Evolutionary conservation across 2,113 vertebrate species (phyloP).

Genomic region (Ptyas mucosa): DNA sequence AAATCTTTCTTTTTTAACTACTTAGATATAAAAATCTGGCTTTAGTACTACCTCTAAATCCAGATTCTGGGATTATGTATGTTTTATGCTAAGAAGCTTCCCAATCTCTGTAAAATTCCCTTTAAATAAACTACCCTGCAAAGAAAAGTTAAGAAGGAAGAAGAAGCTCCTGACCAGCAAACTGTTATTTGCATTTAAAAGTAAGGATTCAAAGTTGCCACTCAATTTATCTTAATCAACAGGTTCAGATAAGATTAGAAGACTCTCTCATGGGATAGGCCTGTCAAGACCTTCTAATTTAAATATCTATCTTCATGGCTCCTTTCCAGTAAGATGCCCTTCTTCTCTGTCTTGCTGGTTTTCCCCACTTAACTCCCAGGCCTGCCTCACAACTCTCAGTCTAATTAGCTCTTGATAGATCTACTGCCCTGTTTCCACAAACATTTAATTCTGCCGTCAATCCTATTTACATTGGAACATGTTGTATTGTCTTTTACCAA

Average conservation of each 20-base stretch:
- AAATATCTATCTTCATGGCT: constrained; percentile 67
- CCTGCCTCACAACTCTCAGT: constrained; percentile 70
- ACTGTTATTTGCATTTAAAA: constrained; percentile 40
- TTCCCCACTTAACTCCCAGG: constrained; percentile 70
- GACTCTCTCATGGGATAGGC: constrained; percentile 60
- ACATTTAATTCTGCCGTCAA: constrained; percentile 79
- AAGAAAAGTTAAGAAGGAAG: constrained; percentile 38
- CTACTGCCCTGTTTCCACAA: constrained; percentile 77
- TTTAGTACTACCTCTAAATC: background rate
- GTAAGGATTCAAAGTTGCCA: constrained; percentile 52
- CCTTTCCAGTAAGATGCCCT: constrained; percentile 67
- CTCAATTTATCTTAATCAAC: constrained; percentile 57
- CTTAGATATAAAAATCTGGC: background rate
- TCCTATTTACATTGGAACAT: constrained; percentile 75
- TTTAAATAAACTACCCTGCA: background rate
- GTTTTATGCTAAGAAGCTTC: background rate
- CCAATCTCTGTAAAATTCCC: background rate
- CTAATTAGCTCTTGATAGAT: constrained; percentile 84
- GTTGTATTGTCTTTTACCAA: constrained; percentile 77
- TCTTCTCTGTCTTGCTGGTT: constrained; percentile 55
- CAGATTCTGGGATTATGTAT: background rate
- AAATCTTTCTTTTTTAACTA: background rate
- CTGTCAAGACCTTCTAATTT: constrained; percentile 65
- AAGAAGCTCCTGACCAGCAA: constrained; percentile 32
- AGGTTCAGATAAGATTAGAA: constrained; percentile 54